Base-by-base conservation (phyloP, 2,113 vertebrate genomes). In the Romanogobio albipinnatus region DNA sequence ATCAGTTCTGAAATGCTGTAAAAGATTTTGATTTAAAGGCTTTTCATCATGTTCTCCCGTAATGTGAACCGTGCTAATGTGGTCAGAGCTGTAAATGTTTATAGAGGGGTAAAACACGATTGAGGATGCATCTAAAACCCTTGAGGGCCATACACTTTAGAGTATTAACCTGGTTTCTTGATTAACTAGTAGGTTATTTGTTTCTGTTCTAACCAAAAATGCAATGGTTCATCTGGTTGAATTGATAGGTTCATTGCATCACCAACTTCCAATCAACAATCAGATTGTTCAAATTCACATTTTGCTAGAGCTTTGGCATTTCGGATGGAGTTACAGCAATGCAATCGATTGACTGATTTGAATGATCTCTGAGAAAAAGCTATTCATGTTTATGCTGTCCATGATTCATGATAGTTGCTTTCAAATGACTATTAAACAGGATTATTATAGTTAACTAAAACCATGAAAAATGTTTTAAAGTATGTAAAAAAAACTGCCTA, bases 1-100 rank as follows among this genome's bases (percentile, higher is more conserved):
- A 73, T 71, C 17, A 24, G 33, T 43, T 58, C 22, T 82, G 81
- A 82, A 82, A 82, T 71, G 81, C 26, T 43, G 49, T 71, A 58
- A 71, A 82, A 13, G 66, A 19, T 24, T 81, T 82, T 71, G 81
- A 82, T 82, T 82, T 68, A 82, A 56, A 82, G 80, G 64, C 49
- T 71, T 33, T 82, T 19, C 29, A 39, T 56, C 43, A 36, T 70
- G 79, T 81, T 36, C 61, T 53, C 26, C 4, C 1, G 80, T 68
- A 56, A 70, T 56, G 22, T 71, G 66, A 71, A 82, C 17, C 22
- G 49, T 24, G 3, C 64, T 71, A 71, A 82, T 73, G 47, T 71
- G 66, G 47, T 56, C 29, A 43, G 49, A 71, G 49, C 64, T 82
- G 81, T 71, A 24, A 58, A 45, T 49, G 49, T 53, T 82, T 56